These are phyloP conservation scores for Phalacrocorax aristotelis DNA, from an alignment of 2,113 vertebrate genomes.

Conservation along the genomic window DNA sequence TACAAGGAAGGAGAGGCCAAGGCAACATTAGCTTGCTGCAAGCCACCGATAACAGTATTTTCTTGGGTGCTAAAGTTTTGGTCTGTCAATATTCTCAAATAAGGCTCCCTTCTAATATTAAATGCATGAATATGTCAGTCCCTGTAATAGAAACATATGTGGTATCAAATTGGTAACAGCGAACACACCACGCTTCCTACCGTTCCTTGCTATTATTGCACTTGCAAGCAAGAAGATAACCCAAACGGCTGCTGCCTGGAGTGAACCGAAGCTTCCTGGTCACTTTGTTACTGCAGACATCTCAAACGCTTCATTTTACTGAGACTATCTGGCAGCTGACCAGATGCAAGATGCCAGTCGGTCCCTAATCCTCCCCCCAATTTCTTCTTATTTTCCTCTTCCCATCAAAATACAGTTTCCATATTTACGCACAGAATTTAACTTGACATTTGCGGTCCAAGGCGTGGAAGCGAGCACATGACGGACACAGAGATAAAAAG, in stretches of 20 bases:
- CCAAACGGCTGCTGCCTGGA: not conserved
- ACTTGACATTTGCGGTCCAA: not conserved
- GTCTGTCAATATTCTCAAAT: not conserved
- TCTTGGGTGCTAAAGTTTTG: not conserved
- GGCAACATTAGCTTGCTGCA: not conserved
- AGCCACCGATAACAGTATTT: accelerated
- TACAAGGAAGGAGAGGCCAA: not conserved
- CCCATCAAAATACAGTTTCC: not conserved
- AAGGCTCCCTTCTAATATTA: not conserved
- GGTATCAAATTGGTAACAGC: not conserved
- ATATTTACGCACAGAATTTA: not conserved
- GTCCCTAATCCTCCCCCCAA: not conserved
- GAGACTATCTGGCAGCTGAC: not conserved
- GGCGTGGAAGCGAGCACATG: not conserved
- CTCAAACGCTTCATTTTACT: not conserved
- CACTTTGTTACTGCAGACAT: not conserved
- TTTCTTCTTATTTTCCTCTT: not conserved
- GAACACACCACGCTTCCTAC: not conserved
- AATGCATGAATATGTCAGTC: not conserved
- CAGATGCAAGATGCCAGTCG: not conserved
- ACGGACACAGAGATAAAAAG: not conserved
- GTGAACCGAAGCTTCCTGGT: not conserved
- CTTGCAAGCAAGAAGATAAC: not conserved
- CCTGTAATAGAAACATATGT: not conserved
- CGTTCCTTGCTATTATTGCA: accelerated